Base-by-base conservation (phyloP, 2,797 vertebrate genomes). In the Heliangelus exortis region DNA sequence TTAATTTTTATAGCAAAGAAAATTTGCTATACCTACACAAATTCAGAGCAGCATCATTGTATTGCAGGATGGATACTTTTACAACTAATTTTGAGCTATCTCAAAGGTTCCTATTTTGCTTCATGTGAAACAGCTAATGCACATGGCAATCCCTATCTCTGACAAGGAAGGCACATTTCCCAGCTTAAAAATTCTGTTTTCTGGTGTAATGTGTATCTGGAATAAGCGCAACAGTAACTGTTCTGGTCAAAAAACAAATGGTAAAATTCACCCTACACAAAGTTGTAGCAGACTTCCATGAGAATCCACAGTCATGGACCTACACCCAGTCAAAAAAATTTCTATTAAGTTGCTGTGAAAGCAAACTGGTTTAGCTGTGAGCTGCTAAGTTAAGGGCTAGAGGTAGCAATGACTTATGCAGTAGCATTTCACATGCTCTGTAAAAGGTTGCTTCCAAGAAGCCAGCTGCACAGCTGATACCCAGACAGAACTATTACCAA, bases 11-110 rank as follows among this genome's bases (percentile, higher is more conserved):
- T 26, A 81, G 48, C 33, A 85, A 51, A n/a, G n/a, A n/a, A n/a
- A n/a, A n/a, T n/a, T n/a, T n/a, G n/a, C n/a, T n/a, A n/a, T 36
- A 74, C 23, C 43, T 87, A 57, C 45, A 78, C 10, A 62, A 78
- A 88, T 15, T n/a, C 53, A 90, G 94, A 96, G 66, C 61, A 65
- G 45, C 36, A 58, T 61, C 74, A 85, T 75, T 67, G 74, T 7
- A 79, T 10, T 75, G 4, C n/a, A 34, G 43, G 58, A 33, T 1
- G 66, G 83, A 92, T 33, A 87, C 9, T 67, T 66, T 85, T 58
- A 54, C 25, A 94, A 43, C 12, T 28, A 68, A 87, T 85, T 74
- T 18, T 91, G 22, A 77, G 19, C 63, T 47, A 80, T 20, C 12
- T 7, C 57, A 92, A 66, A 73, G 29, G 15, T 57, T 63, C 74